Conservation (phyloP, 2,113 vertebrate genomes). For the Sinosuthora webbiana region DNA sequence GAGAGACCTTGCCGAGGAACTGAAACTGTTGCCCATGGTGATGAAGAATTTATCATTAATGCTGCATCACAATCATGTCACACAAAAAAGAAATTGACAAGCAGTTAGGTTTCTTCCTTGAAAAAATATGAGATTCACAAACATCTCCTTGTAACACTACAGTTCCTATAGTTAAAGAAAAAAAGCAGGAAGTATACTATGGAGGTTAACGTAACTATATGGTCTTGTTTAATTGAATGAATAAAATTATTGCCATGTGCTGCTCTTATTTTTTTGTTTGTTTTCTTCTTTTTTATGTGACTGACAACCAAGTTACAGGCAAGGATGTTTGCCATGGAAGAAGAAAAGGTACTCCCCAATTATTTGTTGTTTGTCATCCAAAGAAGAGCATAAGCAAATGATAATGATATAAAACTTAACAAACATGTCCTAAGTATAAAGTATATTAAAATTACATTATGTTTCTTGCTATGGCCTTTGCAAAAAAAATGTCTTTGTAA, state of each 20-base stretch:
- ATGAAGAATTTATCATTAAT: neutral
- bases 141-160: neutral
- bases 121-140: neutral
- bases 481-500: neutral
- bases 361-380: neutral
- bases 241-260: neutral
- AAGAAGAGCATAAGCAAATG: neutral
- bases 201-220: neutral
- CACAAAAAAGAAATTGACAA: neutral
- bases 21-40: neutral
- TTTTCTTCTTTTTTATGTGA: neutral
- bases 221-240: neutral
- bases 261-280: neutral
- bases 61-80: neutral
- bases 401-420: neutral
- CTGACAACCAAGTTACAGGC: constrained; percentile 79
- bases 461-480: neutral
- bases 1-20: neutral
- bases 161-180: neutral
- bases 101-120: neutral
- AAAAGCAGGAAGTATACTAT: fast-evolving
- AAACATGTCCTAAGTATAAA: neutral
- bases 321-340: constrained; percentile 82
- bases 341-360: constrained; percentile 85
- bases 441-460: neutral